Percentiles rank a stretch among this genome's conserved stretches.
These are phyloP conservation scores for Albula glossodonta DNA, from an alignment of 2,113 vertebrate species.

Conservation along the genomic window DNA sequence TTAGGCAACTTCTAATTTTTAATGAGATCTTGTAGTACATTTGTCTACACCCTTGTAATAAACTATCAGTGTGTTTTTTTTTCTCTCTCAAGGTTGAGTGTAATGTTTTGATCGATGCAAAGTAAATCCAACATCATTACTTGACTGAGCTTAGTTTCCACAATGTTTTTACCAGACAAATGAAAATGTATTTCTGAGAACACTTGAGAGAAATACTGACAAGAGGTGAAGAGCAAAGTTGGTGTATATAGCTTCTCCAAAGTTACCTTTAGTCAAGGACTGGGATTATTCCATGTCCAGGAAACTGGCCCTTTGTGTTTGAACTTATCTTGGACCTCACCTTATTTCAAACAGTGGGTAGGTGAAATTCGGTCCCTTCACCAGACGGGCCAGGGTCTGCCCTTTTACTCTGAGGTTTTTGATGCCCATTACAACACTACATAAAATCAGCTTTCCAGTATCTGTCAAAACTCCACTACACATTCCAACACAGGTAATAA, in stretches of 20 bases:
- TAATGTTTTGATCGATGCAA: too few relatives aligned
- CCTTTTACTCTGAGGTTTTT: neutral
- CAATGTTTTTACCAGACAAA: too few relatives aligned
- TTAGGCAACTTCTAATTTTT: neutral
- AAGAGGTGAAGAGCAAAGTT: neutral
- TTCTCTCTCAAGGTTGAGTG: too few relatives aligned
- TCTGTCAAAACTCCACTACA: neutral
- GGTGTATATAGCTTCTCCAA: too few relatives aligned
- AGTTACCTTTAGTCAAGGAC: too few relatives aligned
- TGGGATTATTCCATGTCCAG: too few relatives aligned
- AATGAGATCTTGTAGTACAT: neutral
- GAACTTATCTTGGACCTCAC: too few relatives aligned
- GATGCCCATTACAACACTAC: neutral
- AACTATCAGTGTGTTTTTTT: neutral
- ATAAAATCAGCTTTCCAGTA: neutral
- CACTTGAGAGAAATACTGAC: neutral
- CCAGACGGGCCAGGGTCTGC: neutral
- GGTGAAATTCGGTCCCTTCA: too few relatives aligned
- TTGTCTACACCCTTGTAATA: neutral
- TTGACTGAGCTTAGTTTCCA: too few relatives aligned
- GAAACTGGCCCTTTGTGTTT: too few relatives aligned
- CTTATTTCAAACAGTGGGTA: too few relatives aligned
- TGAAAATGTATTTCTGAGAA: neutral
- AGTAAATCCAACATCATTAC: too few relatives aligned
- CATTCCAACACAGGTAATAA: neutral